These are phyloP conservation scores for Epizoanthus illoricatus DNA, from an alignment of 92 coral and sea anemone genomes.

Conservation along the genomic window DNA sequence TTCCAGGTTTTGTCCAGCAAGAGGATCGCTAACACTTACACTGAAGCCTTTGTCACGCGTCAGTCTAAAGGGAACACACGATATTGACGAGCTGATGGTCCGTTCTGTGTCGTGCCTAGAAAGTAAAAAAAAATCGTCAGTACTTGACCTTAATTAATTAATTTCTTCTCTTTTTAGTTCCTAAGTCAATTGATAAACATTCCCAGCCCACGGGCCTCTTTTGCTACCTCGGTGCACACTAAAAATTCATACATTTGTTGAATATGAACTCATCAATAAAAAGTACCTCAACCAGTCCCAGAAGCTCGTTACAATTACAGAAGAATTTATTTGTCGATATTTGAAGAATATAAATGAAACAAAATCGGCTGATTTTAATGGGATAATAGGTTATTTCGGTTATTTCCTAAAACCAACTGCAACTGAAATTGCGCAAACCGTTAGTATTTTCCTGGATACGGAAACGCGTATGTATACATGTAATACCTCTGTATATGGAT, in stretches of 20 bases:
- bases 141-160: too few relatives aligned
- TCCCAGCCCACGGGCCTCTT: too few relatives aligned
- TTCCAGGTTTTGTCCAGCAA: slow-evolving; percentile 71
- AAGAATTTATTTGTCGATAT: too few relatives aligned
- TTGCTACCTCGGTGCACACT: too few relatives aligned
- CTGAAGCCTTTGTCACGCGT: slow-evolving; percentile 36
- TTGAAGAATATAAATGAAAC: too few relatives aligned
- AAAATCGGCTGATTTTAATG: neutral
- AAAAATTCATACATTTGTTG: too few relatives aligned
- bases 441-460: neutral
- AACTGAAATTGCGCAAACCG: neutral
- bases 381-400: neutral
- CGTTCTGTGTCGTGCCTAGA: slow-evolving; percentile 74
- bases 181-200: too few relatives aligned
- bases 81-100: slow-evolving; percentile 55
- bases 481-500: neutral
- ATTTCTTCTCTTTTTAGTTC: neutral
- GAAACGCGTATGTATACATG: neutral
- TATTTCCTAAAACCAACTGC: neutral
- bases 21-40: slow-evolving; percentile 78
- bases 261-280: too few relatives aligned
- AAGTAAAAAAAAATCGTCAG: neutral
- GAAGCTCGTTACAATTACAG: too few relatives aligned
- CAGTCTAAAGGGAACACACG: slow-evolving; percentile 65
- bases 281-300: too few relatives aligned